These are phyloP conservation scores for Olivierus martensii DNA, from an alignment of 1,140 invertebrate genomes.

Conservation along the genomic window DNA sequence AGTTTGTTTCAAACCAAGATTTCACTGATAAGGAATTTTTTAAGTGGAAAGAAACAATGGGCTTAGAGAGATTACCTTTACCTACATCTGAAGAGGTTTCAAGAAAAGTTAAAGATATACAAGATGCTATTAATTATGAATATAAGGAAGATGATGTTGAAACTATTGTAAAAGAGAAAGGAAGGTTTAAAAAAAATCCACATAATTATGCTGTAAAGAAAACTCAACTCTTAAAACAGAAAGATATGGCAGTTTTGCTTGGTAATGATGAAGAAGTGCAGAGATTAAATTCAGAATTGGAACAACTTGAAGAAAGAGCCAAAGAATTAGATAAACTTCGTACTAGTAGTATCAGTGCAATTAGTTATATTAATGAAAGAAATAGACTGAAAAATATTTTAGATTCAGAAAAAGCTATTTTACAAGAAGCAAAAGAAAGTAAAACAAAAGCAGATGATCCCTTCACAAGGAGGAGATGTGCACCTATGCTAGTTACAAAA, in stretches of 20 bases:
- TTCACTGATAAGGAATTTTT: constrained; percentile 85
- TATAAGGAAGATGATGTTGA: constrained; percentile 73
- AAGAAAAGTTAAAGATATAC: constrained; percentile 74
- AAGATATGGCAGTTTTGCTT: constrained; percentile 44
- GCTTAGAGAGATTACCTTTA: constrained; percentile 53
- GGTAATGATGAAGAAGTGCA: constrained; percentile 26
- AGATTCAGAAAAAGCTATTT: constrained; percentile 84
- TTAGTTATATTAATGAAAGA: constrained; percentile 92
- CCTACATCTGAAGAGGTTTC: constrained; percentile 73
- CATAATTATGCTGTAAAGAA: constrained; percentile 97
- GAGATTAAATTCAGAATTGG: constrained; percentile 29
- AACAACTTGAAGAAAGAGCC: constrained; percentile 75
- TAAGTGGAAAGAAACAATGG: constrained; percentile 81
- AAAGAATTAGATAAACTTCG: constrained; percentile 80
- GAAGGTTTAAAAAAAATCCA: constrained; percentile 76
- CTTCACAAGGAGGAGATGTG: constrained; percentile 81
- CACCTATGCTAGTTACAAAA: constrained; percentile 45
- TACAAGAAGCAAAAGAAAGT: constrained; percentile 47
- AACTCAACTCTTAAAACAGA: constrained; percentile 79
- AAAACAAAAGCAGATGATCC: constrained; percentile 75
- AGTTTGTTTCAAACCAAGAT: constrained; percentile 93
- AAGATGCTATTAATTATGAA: constrained; percentile 74
- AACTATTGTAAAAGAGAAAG: constrained; percentile 79
- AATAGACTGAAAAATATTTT: constrained; percentile 86
- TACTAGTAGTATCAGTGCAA: constrained; percentile 81